A percentile compares a stretch with the other conserved stretches of the same genome.
Evolutionary conservation across 2,888 invertebrate species (phyloP).

Genomic region (Trisateles emortualis): DNA sequence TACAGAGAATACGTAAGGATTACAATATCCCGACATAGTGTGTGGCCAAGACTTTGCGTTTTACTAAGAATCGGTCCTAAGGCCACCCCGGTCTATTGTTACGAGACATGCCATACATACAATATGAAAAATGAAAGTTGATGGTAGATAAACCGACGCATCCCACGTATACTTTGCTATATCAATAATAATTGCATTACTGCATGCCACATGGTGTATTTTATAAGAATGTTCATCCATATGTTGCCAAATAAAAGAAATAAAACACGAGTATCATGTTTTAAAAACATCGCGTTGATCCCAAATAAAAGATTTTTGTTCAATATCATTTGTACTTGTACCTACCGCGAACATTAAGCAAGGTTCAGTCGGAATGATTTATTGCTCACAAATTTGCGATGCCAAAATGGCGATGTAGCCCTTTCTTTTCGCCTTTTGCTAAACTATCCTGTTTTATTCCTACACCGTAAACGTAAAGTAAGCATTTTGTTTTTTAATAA

Average conservation of each 20-base stretch:
- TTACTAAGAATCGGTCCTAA: conserved; percentile 15
- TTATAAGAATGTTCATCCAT: conserved; percentile 37
- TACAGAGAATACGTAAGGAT: conserved; percentile 9
- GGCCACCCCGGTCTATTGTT: conserved; percentile 29
- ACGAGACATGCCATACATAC: conserved; percentile 19
- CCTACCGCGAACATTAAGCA: conserved; percentile 34
- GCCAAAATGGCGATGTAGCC: conserved; percentile 21
- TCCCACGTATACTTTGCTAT: conserved; percentile 37
- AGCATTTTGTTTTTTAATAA: background rate
- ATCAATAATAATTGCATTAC: conserved; percentile 43
- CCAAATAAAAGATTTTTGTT: conserved; percentile 31
- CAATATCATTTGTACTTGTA: conserved; percentile 39
- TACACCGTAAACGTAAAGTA: background rate
- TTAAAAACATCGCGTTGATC: conserved; percentile 26
- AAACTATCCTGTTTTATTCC: conserved; percentile 6
- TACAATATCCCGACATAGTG: conserved; percentile 5
- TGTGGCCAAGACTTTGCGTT: conserved; percentile 12
- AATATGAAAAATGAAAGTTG: conserved; percentile 44
- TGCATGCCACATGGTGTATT: conserved; percentile 30
- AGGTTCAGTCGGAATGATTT: conserved; percentile 42
- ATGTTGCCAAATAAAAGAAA: conserved; percentile 27
- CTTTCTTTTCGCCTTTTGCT: conserved; percentile 15
- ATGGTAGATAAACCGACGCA: conserved; percentile 39
- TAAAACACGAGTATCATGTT: conserved; percentile 31
- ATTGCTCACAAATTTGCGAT: conserved; percentile 20